These are phyloP conservation scores for Thymallus thymallus DNA, from an alignment of 2,113 vertebrate genomes.

Conservation along the genomic window DNA sequence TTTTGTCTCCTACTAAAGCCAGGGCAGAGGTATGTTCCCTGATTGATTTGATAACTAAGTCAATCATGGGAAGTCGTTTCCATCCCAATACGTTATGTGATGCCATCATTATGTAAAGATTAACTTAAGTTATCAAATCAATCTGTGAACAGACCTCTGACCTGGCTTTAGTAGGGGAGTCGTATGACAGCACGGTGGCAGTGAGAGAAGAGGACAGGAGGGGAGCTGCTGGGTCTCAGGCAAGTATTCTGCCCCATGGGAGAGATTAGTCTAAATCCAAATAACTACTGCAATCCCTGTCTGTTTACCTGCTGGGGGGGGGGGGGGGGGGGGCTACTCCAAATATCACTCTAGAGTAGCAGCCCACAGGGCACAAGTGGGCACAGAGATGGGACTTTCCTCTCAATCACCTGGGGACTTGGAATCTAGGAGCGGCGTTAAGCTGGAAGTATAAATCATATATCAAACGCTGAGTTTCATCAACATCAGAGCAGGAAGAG, in stretches of 20 bases:
- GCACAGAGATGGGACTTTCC: no score
- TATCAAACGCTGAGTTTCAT: background rate
- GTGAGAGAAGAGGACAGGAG: background rate
- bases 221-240: background rate
- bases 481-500: no score
- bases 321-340: background rate
- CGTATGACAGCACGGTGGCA: no score
- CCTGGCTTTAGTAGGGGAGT: background rate
- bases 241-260: constrained; percentile 10
- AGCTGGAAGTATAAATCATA: background rate
- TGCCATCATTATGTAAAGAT: constrained; percentile 7
- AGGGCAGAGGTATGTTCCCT: background rate
- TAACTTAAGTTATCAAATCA: background rate
- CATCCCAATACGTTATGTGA: background rate
- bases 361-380: background rate
- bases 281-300: constrained; percentile 2
- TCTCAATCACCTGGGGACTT: no score
- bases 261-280: constrained; percentile 27
- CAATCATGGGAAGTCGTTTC: no score
- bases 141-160: background rate
- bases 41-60: background rate
- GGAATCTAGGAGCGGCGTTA: background rate
- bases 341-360: background rate
- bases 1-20: background rate
- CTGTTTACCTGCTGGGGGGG: background rate